These are phyloP conservation scores for Carlito syrichta DNA, from an alignment of 2,113 vertebrate genomes.

Conservation along the genomic window DNA sequence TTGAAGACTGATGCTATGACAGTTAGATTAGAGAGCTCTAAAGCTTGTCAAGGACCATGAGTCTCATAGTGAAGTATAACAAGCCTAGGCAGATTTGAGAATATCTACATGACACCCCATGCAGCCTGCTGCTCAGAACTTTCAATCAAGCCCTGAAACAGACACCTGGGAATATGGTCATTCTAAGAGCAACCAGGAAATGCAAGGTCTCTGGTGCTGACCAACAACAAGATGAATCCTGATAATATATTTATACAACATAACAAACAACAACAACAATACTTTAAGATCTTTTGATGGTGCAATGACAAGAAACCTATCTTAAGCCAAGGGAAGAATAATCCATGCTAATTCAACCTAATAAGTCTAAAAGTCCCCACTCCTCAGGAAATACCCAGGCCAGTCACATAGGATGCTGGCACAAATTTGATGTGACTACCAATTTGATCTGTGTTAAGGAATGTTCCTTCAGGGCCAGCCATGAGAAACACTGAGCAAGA, in stretches of 20 bases:
- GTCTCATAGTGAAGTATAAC: not conserved
- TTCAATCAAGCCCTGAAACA: no score
- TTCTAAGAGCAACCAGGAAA: not conserved
- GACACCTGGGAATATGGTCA: accelerated
- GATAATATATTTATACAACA: not conserved
- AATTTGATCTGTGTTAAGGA: no score
- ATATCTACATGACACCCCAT: not conserved
- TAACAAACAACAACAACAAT: not conserved
- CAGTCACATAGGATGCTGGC: not conserved
- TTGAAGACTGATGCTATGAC: not conserved
- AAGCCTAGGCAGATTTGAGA: not conserved
- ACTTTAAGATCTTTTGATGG: not conserved
- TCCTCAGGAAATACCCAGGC: not conserved
- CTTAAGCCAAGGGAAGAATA: not conserved
- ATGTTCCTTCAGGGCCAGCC: not conserved
- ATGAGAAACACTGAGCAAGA: not conserved
- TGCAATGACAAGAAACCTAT: not conserved
- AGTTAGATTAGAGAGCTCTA: not conserved
- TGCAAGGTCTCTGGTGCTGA: not conserved
- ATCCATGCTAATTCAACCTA: not conserved
- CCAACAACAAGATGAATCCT: not conserved
- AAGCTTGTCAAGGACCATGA: not conserved
- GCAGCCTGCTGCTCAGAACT: not conserved
- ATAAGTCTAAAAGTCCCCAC: not conserved
- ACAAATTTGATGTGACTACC: no score